Base-by-base conservation (phyloP, 1,140 invertebrate species). In the Zophobas atratus region DNA sequence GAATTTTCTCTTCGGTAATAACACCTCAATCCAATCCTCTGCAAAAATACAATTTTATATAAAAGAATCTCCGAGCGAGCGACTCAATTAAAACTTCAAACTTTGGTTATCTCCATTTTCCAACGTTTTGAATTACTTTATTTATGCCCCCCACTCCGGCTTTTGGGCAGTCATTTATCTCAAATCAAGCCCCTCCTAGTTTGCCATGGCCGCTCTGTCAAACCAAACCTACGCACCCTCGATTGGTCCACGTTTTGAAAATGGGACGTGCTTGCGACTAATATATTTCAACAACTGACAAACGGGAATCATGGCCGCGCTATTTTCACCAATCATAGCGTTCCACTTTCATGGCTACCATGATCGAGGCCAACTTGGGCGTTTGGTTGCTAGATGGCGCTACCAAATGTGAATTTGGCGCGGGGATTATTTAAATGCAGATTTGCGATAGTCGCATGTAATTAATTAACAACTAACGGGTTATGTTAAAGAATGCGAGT, bases 241-340 rank as follows among this genome's bases (percentile, higher is more conserved):
- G 35, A 84, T 85, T 85, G 84, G 84, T 74, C 74, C 63, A 74
- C 32, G 70, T 36, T 46, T 70, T 32, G 73, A 76, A 77, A 79
- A 80, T 49, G 82, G 84, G 84, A 73, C 57, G 81, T 76, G 75
- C 84, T 79, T 72, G 73, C 51, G 41, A 67, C 36, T 53, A 63
- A 81, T 85, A 83, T 79, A 84, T 84, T 81, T 80, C 48, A 48
- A 67, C 56, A 75, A 67, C 76, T 81, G 79, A 77, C 80, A 81
- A 79, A 78, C 55, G 38, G 60, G 48, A 70, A 83, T 82, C 60
- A 85, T 84, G 83, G 84, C 84, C 80, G 83, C 77, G 67, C 6
- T 2, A 41, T n/a, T 76, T 78, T 63, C 63, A 71, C 84, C 84
- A 84, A 84, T 84, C 75, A 73, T 33, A 72, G 57, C 49, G 20